Percentiles rank a stretch among this genome's conserved stretches.
Conservation (phyloP, 1,140 invertebrate species). For the Lycorma delicatula region DNA sequence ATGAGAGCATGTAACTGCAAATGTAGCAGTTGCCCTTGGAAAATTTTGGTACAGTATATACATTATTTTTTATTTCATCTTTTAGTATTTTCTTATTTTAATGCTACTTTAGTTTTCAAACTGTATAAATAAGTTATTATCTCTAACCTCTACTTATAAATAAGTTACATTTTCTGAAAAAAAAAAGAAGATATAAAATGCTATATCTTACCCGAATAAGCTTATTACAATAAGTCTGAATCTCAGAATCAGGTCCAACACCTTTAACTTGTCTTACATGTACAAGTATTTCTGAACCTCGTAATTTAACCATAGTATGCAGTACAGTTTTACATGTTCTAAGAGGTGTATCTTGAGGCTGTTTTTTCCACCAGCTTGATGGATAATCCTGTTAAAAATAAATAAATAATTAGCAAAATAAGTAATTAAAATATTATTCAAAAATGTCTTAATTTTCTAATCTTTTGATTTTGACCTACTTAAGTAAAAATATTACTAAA, state of each 20-base stretch:
- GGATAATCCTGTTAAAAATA: constrained; percentile 27
- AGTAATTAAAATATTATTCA: too few species aligned
- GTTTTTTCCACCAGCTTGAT: constrained; percentile 29
- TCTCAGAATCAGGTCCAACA: constrained; percentile 19
- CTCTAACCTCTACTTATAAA: background rate
- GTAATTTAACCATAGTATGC: constrained; percentile 28
- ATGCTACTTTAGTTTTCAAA: too few species aligned
- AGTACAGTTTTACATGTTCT: constrained; percentile 31
- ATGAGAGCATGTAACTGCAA: too few species aligned
- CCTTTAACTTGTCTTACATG: constrained; percentile 12
- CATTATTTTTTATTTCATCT: too few species aligned
- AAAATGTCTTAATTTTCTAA: background rate
- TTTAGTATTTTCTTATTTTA: too few species aligned
- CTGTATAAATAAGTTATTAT: background rate
- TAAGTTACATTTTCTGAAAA: background rate
- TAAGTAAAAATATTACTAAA: too few species aligned
- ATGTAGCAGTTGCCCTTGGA: too few species aligned
- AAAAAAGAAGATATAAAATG: background rate
- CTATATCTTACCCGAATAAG: constrained; percentile 26
- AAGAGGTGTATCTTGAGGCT: constrained; percentile 26
- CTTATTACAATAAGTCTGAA: constrained; percentile 23
- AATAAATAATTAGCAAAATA: too few species aligned
- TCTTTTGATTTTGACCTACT: too few species aligned
- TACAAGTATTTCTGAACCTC: constrained; percentile 23
- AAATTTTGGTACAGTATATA: too few species aligned